Base-by-base conservation (phyloP, 2,797 vertebrate species). In the Eleutherodactylus coqui region DNA sequence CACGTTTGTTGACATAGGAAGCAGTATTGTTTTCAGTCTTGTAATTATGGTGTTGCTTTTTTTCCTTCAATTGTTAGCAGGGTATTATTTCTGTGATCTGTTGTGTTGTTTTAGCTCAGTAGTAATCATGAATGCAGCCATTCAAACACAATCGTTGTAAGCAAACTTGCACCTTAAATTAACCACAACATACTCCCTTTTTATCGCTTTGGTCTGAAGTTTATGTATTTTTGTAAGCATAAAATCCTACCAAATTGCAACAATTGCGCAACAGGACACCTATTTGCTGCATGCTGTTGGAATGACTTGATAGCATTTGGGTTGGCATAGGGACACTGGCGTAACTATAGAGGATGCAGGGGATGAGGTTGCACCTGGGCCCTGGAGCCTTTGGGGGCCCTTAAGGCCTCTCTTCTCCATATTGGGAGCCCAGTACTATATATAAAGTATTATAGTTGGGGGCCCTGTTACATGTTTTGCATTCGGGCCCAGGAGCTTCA, bases 71-170 rank as follows among this genome's bases (percentile, higher is more conserved):
- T 81, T 67, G 43, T 47, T 49, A 32, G n/a, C 60, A 69, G 21
- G 10, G 75, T 53, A 53, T 76, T 76, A 76, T 76, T 76, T 41
- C 21, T 64, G 29, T 64, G 62, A 34, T 70, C 36, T 13, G 67
- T 21, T n/a, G 36, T 70, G 13, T 13, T 70, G 9, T 43, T 70
- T 21, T 7, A 13, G 67, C 67, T 70, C 36, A 41, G 36, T 70
- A 70, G 43, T 41, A 41, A 41, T 70, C 19, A 70, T 70, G 19
- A 13, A 38, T 70, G 1, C 9, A 41, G 36, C 36, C 67, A 70
- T 10, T n/a, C 21, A 38, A 70, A n/a, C 36, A 10, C 19, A 24
- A 24, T 8, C 38, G 19, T 24, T 69, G 34, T 69, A 69, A 69
- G 32, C 7, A 11, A 69, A 41, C 64, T 11, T 67, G 29, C 13